These are phyloP conservation scores for Paraescarpia echinospica DNA, from an alignment of 1,140 invertebrate genomes.

Conservation along the genomic window DNA sequence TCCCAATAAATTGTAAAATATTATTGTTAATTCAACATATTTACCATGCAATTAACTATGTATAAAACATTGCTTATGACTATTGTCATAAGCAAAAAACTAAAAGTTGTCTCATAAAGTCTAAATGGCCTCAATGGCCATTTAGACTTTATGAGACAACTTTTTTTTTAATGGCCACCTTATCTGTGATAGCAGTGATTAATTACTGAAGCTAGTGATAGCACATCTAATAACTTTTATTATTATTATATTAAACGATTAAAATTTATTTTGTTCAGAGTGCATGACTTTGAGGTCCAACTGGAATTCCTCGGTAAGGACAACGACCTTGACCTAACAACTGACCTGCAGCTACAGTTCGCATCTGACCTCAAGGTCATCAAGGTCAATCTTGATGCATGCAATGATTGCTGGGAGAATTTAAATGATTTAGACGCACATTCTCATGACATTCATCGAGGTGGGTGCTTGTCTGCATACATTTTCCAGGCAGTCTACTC, in stretches of 20 bases:
- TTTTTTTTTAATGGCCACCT: too few species aligned
- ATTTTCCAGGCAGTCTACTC: background rate
- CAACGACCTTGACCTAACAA: background rate
- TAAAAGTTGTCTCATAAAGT: too few species aligned
- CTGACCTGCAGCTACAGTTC: background rate
- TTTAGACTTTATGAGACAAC: too few species aligned
- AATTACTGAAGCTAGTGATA: too few species aligned
- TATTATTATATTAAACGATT: background rate
- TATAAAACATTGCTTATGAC: too few species aligned
- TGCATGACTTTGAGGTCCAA: background rate
- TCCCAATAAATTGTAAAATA: too few species aligned
- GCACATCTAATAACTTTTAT: too few species aligned
- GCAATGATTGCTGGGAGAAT: background rate
- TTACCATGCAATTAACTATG: too few species aligned
- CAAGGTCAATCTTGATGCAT: background rate
- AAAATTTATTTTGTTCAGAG: background rate
- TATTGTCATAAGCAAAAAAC: too few species aligned
- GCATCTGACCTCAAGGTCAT: background rate
- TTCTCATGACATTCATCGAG: background rate
- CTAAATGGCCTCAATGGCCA: too few species aligned
- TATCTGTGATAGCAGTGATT: too few species aligned
- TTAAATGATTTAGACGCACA: background rate
- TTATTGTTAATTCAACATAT: too few species aligned
- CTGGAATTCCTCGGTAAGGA: background rate
- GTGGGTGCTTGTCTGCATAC: background rate